Base-by-base conservation (phyloP, 2,888 invertebrate genomes). In the Tenthredo mesomela region DNA sequence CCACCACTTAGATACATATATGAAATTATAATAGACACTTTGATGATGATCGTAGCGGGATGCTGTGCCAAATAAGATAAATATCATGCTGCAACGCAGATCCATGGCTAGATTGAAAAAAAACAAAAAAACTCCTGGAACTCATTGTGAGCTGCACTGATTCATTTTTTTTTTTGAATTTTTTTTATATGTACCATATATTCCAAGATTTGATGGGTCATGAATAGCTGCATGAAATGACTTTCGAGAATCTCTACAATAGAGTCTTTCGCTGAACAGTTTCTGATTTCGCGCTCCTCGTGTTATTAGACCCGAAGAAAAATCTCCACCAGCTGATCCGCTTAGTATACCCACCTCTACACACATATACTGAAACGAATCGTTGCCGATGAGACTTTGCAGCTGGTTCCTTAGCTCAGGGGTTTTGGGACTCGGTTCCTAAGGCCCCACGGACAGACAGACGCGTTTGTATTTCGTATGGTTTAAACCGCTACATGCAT, bases 11-110 rank as follows among this genome's bases (percentile, higher is more conserved):
- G 29, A 1, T n/a, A 50, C 10, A 33, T n/a, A 50, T 4, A 33
- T n/a, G 33, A 77, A 77, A 77, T 77, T 77, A 77, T 77, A 54
- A 77, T 77, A 54, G 77, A 77, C 77, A 50, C 77, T n/a, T 77
- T 29, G 73, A 73, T 73, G 40, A 21, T 73, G 21, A 43, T 73
- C 73, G 18, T 77, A 77, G 77, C 77, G 77, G 77, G 54, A 77
- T 77, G 77, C 77, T 77, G 77, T 29, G 18, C 50, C 71, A 43
- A 73, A 37, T 25, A 12, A 43, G 25, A 73, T 1, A 43, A 21
- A 40, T 21, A 21, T 43, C n/a, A 43, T 25, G 61, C 10, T 25
- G 25, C 21, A 61, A 61, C 61, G 25, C 4, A 2, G 25, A 61
- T 61, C 10, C 25, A 58, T 58, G 21, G 7, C 6, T 21, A 58